phyloP scores from a whole-genome alignment of 2,888 invertebrate genomes.

The Lymantria monacha region DNA sequence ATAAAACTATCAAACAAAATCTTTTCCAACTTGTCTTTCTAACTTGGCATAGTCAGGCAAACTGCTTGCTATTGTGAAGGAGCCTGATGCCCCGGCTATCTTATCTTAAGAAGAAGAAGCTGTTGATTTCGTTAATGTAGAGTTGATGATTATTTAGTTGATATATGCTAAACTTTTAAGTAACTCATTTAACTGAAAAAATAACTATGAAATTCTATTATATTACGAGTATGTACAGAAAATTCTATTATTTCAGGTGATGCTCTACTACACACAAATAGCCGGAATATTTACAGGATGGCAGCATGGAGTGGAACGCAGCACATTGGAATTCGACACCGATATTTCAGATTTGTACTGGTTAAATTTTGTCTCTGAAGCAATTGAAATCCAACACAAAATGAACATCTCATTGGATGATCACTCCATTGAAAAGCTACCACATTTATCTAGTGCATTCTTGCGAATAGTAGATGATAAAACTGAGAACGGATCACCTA shows the following conservation, averaged over 20 bases:
- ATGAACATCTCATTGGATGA: constrained; percentile 67
- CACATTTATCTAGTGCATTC: constrained; percentile 83
- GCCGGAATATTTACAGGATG: constrained; percentile 90
- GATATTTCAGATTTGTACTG: constrained; percentile 86
- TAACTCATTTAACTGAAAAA: no score
- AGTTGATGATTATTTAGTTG: no score
- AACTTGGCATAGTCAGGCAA: no score
- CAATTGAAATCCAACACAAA: constrained; percentile 85
- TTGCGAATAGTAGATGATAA: constrained; percentile 82
- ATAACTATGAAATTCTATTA: no score
- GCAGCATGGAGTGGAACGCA: constrained; percentile 85
- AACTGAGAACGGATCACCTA: constrained; percentile 53
- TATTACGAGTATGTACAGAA: no score
- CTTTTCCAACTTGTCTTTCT: no score
- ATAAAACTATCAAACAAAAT: no score
- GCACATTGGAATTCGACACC: constrained; percentile 82
- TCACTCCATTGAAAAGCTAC: constrained; percentile 49
- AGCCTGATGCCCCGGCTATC: no score
- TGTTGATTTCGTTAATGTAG: no score
- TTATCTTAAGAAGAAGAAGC: no score
- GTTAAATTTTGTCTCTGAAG: constrained; percentile 89
- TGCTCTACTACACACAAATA: constrained; percentile 88
- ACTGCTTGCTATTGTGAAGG: no score
- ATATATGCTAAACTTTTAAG: no score
- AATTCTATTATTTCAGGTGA: constrained; percentile 73